phyloP scores from a whole-genome alignment of 2,888 invertebrate genomes.

The Nymphalis c-album region DNA sequence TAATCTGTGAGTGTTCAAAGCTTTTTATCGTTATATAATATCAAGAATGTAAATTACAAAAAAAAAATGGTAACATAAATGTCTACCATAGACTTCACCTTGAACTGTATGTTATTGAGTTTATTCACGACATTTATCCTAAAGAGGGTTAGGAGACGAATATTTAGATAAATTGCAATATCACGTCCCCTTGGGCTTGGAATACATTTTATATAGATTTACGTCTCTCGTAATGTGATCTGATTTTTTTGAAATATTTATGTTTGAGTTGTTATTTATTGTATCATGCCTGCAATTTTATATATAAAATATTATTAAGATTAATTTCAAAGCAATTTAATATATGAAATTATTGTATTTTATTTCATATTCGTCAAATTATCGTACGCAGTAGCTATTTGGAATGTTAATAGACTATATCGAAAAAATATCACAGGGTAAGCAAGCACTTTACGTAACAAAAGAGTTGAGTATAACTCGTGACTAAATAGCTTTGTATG shows the following conservation, averaged over 20 bases:
- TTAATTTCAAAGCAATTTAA: no score
- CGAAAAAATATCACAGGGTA: neutral
- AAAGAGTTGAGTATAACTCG: conserved; percentile 8
- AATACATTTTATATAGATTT: conserved; percentile 17
- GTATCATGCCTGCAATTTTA: no score
- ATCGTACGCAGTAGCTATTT: neutral
- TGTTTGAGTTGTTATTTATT: neutral
- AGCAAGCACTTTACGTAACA: neutral
- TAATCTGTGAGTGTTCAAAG: no score
- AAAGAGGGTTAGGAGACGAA: conserved; percentile 26
- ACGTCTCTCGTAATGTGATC: neutral
- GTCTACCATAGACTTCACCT: neutral
- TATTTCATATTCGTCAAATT: neutral
- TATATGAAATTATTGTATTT: no score
- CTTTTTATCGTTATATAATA: no score
- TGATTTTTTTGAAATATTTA: neutral
- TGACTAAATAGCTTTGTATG: conserved; percentile 10
- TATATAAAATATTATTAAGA: no score
- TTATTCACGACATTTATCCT: conserved; percentile 22
- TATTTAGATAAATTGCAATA: conserved; percentile 31
- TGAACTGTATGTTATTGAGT: conserved; percentile 19
- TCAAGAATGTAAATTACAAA: no score
- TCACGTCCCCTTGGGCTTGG: conserved; percentile 22
- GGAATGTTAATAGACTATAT: neutral
- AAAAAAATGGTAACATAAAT: neutral